Base-by-base conservation (phyloP, 2,888 invertebrate species). In the Aleiodes alternator region DNA sequence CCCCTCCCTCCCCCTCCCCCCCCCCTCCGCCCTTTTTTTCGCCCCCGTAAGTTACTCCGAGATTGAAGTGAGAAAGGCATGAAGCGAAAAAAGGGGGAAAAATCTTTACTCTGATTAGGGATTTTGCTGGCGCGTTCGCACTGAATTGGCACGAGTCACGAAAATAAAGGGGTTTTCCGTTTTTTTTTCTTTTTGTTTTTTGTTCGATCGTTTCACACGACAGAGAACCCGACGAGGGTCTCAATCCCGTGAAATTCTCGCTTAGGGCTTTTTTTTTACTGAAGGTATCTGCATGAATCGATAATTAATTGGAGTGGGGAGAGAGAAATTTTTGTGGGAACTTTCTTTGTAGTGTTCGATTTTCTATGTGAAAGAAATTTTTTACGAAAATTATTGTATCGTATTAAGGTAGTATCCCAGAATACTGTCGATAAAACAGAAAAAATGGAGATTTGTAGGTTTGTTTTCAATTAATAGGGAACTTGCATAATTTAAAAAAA, bases 61-160 rank as follows among this genome's bases (percentile, higher is more conserved):
- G 16, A 23, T 23, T 43, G 43, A 48, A 48, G 48, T 43, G 43
- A 43, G 11, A 43, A 8, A 43, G 12, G 16, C 43, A 23, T 9
- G 38, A 61, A 16, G 55, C 14, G 55, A 55, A 16, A 38, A 11
- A 29, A 4, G 16, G 43, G 16, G 43, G 12, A 48, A 43, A 43
- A 43, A 23, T 64, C 64, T 64, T 64, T 64, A 48, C 64, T 43
- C 43, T 64, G 64, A 64, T 48, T 64, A 64, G 48, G 48, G 64
- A 64, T 64, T 64, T 43, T 38, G 38, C 59, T n/a, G 59, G 38
- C 59, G 34, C 31, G 38, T 59, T 34, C 48, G 16, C 43, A 64
- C 43, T 64, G 64, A 16, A 64, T 64, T 64, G 43, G 16, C 64
- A 64, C 64, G 23, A 64, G 43, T 64, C 64, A 64, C 64, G 64